Percentiles rank a stretch among this genome's conserved stretches.
Conservation (phyloP, 2,888 invertebrate species). For the Hybos culiciformis region DNA sequence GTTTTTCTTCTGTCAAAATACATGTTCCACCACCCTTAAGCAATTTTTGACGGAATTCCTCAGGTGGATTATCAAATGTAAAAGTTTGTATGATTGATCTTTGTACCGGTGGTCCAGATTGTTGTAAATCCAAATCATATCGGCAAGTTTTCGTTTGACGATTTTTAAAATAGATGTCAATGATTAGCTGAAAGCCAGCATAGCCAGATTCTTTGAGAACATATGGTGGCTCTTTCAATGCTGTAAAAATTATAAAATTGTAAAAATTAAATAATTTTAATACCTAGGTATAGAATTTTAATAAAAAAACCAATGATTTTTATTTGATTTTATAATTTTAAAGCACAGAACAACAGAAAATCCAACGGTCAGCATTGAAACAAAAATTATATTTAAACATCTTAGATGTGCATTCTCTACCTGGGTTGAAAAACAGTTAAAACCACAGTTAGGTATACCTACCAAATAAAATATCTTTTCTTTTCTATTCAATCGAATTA, state of each 20-base stretch:
- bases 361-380: too few relatives aligned
- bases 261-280: conserved; percentile 4
- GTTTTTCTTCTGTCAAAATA: conserved; percentile 38
- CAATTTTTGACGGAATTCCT: conserved; percentile 78
- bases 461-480: too few relatives aligned
- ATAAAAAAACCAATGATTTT: too few relatives aligned
- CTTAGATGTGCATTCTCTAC: too few relatives aligned
- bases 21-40: conserved; percentile 71
- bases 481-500: too few relatives aligned
- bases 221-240: conserved; percentile 83
- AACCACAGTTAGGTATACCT: too few relatives aligned
- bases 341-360: too few relatives aligned
- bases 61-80: conserved; percentile 71
- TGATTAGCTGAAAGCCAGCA: conserved; percentile 81
- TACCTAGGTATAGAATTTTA: too few relatives aligned
- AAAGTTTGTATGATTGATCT: conserved; percentile 66
- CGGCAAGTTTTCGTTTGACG: conserved; percentile 78
- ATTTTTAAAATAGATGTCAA: conserved; percentile 79
- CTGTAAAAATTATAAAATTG: conserved; percentile 46
- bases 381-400: too few relatives aligned
- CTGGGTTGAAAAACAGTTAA: too few relatives aligned
- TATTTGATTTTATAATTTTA: too few relatives aligned
- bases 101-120: conserved; percentile 55
- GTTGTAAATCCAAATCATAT: conserved; percentile 77
- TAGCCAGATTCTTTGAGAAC: conserved; percentile 86